Conservation (phyloP, 1,140 invertebrate species). For the Wasmannia auropunctata region DNA sequence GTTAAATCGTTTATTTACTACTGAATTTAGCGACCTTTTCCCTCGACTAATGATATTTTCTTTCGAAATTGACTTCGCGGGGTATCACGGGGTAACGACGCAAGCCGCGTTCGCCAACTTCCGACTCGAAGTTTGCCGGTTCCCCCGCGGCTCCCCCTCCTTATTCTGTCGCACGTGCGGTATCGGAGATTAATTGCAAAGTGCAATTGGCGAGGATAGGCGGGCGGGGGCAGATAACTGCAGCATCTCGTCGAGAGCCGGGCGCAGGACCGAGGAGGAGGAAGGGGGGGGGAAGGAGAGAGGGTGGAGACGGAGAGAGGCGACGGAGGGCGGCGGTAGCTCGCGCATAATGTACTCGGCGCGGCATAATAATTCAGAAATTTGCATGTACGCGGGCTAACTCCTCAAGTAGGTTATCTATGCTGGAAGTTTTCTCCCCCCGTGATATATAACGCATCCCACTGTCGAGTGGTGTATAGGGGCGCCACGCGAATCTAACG, state of each 20-base stretch:
- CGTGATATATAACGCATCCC: conserved; percentile 83
- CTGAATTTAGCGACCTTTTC: background rate
- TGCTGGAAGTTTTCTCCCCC: conserved; percentile 83
- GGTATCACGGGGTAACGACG: background rate
- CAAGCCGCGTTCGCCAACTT: conserved; percentile 34
- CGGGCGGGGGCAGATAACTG: conserved; percentile 64
- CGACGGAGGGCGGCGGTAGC: conserved; percentile 44
- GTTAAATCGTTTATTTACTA: background rate
- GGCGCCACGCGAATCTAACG: conserved; percentile 47
- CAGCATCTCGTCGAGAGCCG: conserved; percentile 72
- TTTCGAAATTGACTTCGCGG: conserved; percentile 8
- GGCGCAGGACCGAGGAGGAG: background rate
- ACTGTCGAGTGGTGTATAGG: conserved; percentile 63
- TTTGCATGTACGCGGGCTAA: conserved; percentile 86
- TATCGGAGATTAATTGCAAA: conserved; percentile 77
- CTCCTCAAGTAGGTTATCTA: conserved; percentile 86
- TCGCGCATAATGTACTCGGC: conserved; percentile 79
- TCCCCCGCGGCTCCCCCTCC: too few relatives aligned
- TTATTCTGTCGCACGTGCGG: conserved; percentile 22
- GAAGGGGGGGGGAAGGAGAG: background rate
- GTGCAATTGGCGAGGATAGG: conserved; percentile 52
- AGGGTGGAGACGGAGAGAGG: conserved; percentile 61
- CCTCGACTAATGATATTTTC: background rate
- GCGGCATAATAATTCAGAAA: conserved; percentile 85
- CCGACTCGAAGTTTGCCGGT: conserved; percentile 20